Evolutionary conservation across 1,140 invertebrate genomes (phyloP).

Genomic region (Trigoniulus corallinus): DNA sequence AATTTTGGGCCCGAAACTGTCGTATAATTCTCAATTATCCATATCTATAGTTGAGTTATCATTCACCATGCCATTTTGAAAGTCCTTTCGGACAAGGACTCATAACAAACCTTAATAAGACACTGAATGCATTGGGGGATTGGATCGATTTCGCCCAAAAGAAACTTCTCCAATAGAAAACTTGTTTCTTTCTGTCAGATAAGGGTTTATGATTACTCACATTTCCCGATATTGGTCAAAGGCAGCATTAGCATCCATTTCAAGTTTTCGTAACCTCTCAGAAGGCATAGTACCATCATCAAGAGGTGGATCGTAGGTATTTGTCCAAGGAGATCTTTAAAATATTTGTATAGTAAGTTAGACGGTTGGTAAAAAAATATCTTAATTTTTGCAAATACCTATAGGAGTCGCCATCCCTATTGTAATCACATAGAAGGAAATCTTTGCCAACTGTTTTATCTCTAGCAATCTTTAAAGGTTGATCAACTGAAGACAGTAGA

Average conservation of each 20-base stretch:
- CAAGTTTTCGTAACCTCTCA: slow-evolving; percentile 82
- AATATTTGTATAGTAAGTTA: not conserved
- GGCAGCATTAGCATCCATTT: slow-evolving; percentile 94
- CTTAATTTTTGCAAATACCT: too few species aligned
- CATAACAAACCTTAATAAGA: too few species aligned
- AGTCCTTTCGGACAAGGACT: too few species aligned
- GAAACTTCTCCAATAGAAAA: too few species aligned
- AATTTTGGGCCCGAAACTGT: too few species aligned
- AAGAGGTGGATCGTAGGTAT: slow-evolving; percentile 91
- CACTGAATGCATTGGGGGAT: too few species aligned
- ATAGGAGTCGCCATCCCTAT: slow-evolving; percentile 97
- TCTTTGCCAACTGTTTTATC: slow-evolving; percentile 90
- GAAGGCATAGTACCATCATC: slow-evolving; percentile 98
- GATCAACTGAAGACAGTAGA: slow-evolving; percentile 91
- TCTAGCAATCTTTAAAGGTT: slow-evolving; percentile 92
- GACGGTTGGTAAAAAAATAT: not conserved
- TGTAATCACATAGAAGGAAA: slow-evolving; percentile 97
- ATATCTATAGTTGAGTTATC: too few species aligned
- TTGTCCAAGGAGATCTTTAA: slow-evolving; percentile 92
- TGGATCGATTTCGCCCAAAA: too few species aligned
- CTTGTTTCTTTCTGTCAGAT: not conserved
- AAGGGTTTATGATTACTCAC: slow-evolving; percentile 29
- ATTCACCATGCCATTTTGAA: too few species aligned
- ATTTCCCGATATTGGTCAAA: slow-evolving; percentile 99
- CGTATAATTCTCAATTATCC: too few species aligned